Percentiles rank a stretch among this genome's conserved stretches.
phyloP scores from a whole-genome alignment of 2,888 invertebrate genomes.

The Aleiodes testaceus region DNA sequence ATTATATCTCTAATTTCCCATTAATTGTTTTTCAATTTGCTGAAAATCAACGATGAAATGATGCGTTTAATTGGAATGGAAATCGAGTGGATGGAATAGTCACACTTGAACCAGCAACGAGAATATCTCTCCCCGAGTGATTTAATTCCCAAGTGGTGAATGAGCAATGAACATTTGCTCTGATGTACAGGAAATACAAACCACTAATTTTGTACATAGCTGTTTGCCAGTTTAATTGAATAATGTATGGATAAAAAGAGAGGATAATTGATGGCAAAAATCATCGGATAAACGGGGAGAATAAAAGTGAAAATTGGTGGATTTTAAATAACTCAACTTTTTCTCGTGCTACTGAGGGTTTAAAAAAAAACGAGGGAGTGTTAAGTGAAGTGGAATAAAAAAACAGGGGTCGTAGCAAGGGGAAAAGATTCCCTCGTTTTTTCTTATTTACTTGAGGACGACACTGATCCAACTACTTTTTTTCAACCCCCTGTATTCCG shows the following conservation, averaged over 20 bases:
- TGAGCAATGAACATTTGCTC: slow-evolving; percentile 24
- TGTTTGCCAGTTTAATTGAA: neutral
- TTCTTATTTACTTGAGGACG: neutral
- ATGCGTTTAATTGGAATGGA: slow-evolving; percentile 21
- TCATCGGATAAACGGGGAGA: too few relatives aligned
- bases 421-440: neutral
- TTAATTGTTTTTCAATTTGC: neutral
- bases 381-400: too few relatives aligned
- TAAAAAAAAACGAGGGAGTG: too few relatives aligned
- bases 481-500: neutral
- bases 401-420: neutral
- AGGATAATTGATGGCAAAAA: neutral
- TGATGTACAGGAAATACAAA: slow-evolving; percentile 23
- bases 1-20: neutral
- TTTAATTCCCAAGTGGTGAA: slow-evolving; percentile 21
- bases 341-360: too few relatives aligned
- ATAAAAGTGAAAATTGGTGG: too few relatives aligned
- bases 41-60: neutral
- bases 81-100: slow-evolving; percentile 25
- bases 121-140: slow-evolving; percentile 14
- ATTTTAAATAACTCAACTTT: too few relatives aligned
- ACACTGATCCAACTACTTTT: neutral
- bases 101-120: slow-evolving; percentile 10
- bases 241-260: neutral
- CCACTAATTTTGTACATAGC: slow-evolving; percentile 7